Evolutionary conservation across 2,797 vertebrate species (phyloP), one percentile per base, ranked within the genome.

Genomic region (Clamator glandarius): DNA sequence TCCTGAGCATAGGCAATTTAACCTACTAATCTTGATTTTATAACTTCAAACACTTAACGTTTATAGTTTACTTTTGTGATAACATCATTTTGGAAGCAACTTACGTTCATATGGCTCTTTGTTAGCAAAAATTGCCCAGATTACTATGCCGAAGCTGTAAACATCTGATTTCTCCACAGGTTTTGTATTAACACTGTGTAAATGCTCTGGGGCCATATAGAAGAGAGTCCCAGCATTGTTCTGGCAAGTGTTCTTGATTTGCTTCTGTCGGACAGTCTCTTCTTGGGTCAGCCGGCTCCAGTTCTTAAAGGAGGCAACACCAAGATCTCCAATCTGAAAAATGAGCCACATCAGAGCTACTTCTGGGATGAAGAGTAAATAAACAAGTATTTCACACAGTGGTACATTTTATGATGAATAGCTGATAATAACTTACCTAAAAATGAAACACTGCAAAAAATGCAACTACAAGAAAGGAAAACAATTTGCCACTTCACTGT

Each of bases 141-240:
- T 97, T 8, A 99, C 98, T 25, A 99, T 98, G 28, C 97, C 98
- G 64, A 99, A 99, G 97, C 99, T 99, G 97, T 99, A 99, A 72
- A 99, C 98, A 2, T 99, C 99, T 0, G 99, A 99, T 94, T 99
- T 99, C 96, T 99, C 99, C 0, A 98, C 98, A 93, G 99, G 98
- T 39, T 86, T 97, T 4, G 95, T 91, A 3, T 99, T 98, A 84
- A 99, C 75, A 41, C 94, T 97, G 7, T 93, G 83, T 93, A 99
- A 97, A 89, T 99, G 99, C 83, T 99, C 99, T 0, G 99, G 99
- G 8, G 99, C 99, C 98, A 99, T 99, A 97, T 99, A 99, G 96
- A 97, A 98, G 48, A 99, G 98, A 3, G 99, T 99, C n/a, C 99
- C 99, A 0, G 98, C 98, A 0, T 97, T 98, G 80, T 95, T 97